These are phyloP conservation scores for Percopsis omiscomaycus DNA, from an alignment of 2,797 vertebrate species.

Conservation along the genomic window DNA sequence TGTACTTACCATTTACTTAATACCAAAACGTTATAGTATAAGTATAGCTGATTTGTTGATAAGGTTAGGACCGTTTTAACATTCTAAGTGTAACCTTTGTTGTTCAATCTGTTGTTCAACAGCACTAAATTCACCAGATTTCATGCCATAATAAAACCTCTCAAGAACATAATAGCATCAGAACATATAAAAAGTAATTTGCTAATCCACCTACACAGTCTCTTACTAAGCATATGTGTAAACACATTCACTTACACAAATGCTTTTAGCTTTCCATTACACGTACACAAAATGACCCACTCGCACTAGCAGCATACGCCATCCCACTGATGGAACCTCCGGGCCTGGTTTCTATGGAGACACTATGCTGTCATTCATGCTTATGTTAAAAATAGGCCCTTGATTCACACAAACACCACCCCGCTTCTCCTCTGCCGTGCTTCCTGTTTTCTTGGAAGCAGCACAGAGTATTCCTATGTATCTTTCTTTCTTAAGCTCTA, in stretches of 20 bases:
- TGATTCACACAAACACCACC: constrained; percentile 43
- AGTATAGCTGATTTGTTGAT: no score
- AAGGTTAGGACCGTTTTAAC: no score
- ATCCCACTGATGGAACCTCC: constrained; percentile 21
- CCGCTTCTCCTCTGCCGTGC: constrained; percentile 31
- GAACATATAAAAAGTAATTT: no score
- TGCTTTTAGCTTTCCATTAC: not conserved
- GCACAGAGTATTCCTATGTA: constrained; percentile 10
- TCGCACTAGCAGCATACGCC: constrained; percentile 15
- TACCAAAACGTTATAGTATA: no score
- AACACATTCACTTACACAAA: no score
- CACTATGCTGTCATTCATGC: constrained; percentile 73
- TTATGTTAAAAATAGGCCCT: constrained; percentile 75
- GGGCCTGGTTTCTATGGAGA: constrained; percentile 73
- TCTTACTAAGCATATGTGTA: no score
- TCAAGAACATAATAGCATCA: no score
- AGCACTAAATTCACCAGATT: no score
- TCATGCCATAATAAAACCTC: no score
- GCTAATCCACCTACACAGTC: no score
- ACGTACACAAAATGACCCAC: not conserved
- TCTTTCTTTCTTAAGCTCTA: not conserved
- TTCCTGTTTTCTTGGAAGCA: constrained; percentile 24
- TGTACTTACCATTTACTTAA: not conserved
- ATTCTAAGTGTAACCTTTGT: no score
- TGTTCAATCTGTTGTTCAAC: no score